phyloP scores from a whole-genome alignment of 1,140 invertebrate species.

The Gonatopus flavifemur region DNA sequence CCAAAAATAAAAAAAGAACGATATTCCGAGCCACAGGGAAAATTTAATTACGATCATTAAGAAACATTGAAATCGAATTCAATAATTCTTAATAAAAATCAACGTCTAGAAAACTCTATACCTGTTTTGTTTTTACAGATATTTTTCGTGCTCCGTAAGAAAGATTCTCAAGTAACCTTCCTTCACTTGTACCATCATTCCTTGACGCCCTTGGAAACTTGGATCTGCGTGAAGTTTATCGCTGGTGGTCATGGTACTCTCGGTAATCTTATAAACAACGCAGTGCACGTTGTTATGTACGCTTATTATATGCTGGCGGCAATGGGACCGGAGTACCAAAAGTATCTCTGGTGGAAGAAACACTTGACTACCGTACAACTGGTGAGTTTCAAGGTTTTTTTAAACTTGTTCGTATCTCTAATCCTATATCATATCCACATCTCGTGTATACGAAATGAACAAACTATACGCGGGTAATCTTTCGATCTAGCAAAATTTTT shows the following conservation, averaged over 20 bases:
- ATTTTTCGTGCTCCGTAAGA: conserved; percentile 90
- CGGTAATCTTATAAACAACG: conserved; percentile 89
- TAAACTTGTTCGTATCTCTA: no score
- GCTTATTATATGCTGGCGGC: conserved; percentile 89
- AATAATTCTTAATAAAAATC: no score
- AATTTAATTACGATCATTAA: no score
- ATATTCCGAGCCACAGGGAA: no score
- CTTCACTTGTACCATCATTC: conserved; percentile 95
- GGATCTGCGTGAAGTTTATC: conserved; percentile 93
- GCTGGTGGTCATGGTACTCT: conserved; percentile 91
- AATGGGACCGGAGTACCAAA: conserved; percentile 87
- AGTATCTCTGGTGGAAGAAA: conserved; percentile 95
- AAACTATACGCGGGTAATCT: no score
- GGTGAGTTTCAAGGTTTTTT: conserved; percentile 62
- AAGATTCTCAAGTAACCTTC: conserved; percentile 89
- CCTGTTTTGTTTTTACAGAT: conserved; percentile 60
- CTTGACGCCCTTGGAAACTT: conserved; percentile 90
- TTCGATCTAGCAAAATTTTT: no score
- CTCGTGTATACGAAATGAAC: no score
- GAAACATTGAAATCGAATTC: no score
- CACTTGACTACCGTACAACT: conserved; percentile 88
- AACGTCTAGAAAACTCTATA: no score
- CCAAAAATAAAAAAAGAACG: no score
- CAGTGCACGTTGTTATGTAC: conserved; percentile 95
- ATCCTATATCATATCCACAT: no score